phyloP scores from a whole-genome alignment of 2,113 vertebrate genomes.

The Amphiprion percula region DNA sequence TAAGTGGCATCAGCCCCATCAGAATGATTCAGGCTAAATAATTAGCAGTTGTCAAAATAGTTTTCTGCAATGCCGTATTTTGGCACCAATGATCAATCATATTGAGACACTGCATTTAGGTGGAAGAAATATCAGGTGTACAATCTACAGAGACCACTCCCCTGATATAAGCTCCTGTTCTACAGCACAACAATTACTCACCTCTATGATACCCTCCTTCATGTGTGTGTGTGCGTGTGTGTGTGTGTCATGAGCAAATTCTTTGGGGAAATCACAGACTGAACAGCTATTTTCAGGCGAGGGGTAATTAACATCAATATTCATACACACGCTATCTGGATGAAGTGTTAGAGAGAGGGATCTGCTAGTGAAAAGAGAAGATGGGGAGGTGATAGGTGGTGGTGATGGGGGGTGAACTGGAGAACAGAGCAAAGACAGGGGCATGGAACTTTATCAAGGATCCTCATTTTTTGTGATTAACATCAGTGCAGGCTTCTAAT shows the following conservation, averaged over 20 bases:
- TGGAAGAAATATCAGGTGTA: slow-evolving; percentile 27
- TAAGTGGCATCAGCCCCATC: slow-evolving; percentile 35
- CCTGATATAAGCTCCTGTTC: slow-evolving; percentile 54
- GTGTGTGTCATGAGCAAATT: slow-evolving; percentile 45
- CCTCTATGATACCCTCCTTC: slow-evolving; percentile 22
- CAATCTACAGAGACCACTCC: slow-evolving; percentile 47
- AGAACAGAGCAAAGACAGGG: slow-evolving; percentile 14
- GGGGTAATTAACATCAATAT: slow-evolving; percentile 79
- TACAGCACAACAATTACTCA: slow-evolving; percentile 47
- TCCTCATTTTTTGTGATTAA: slow-evolving; percentile 55
- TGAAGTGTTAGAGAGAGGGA: slow-evolving; percentile 39
- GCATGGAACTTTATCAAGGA: slow-evolving; percentile 23
- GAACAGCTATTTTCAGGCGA: slow-evolving; percentile 70
- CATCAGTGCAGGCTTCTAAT: slow-evolving; percentile 47
- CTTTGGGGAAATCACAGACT: slow-evolving; percentile 67
- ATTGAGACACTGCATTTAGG: slow-evolving; percentile 36
- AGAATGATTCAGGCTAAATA: slow-evolving; percentile 47
- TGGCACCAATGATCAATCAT: slow-evolving; percentile 32
- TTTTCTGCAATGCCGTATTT: slow-evolving; percentile 41
- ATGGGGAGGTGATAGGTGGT: slow-evolving; percentile 28
- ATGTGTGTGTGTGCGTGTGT: neutral
- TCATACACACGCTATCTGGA: slow-evolving; percentile 63
- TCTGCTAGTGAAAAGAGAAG: slow-evolving; percentile 18
- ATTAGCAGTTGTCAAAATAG: slow-evolving; percentile 37
- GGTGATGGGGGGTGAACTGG: neutral